Base-by-base conservation (phyloP, 2,888 invertebrate genomes). In the Diaphora mendica region DNA sequence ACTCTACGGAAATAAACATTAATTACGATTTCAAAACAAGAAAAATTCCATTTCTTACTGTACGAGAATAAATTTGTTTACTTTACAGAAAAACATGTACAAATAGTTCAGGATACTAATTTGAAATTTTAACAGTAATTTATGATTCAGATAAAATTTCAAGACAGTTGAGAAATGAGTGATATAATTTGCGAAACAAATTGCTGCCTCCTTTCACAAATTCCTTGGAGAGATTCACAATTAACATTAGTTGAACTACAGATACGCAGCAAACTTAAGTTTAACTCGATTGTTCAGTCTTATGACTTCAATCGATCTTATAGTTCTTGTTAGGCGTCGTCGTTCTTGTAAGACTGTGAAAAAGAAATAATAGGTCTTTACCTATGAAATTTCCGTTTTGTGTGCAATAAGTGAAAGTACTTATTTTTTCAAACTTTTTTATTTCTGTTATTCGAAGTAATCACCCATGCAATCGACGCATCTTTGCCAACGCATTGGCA, bases 171-270 rank as follows among this genome's bases (percentile, higher is more conserved):
- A 13, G 51, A 62, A 73, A 78, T 72, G 72, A 81, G 78, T 67
- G 77, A 75, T 77, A 48, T 71, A 84, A 83, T 79, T 85, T 82
- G 74, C 71, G 79, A 80, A 83, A 86, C 86, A 80, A 82, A 87
- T 88, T 88, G 90, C 86, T 17, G 79, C 84, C 83, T 86, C 84
- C 80, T 81, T 78, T 15, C 81, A 73, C 83, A 84, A 83, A 72
- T 85, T 82, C 79, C 82, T 74, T 75, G 75, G 81, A 85, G 77
- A 80, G 78, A 74, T 66, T 55, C 83, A 82, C 82, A 80, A 86
- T 85, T 88, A 85, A 86, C 85, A 83, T 88, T 82, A 87, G 83
- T 86, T 85, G 75, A 87, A 87, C 83, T 88, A 83, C 76, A 75
- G 11, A 59, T 11, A 59, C 11, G 11, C 13, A 77, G 71, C 85